phyloP scores from a whole-genome alignment of 2,888 invertebrate species.

The Alitta virens region DNA sequence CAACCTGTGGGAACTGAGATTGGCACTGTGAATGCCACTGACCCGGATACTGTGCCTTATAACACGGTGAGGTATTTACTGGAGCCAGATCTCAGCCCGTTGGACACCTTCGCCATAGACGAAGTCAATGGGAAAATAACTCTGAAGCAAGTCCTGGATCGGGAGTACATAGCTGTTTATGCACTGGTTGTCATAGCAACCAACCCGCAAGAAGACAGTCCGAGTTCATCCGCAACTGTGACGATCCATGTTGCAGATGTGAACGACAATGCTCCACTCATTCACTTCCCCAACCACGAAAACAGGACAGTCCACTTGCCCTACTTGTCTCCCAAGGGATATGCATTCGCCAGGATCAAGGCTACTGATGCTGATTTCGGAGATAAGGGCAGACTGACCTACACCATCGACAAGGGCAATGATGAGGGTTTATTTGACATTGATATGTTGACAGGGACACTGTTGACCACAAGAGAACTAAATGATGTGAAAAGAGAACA shows the following conservation, averaged over 20 bases:
- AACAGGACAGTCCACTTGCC: conserved; percentile 23
- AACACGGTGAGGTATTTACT: conserved; percentile 17
- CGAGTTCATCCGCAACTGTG: conserved; percentile 21
- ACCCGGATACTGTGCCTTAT: conserved; percentile 20
- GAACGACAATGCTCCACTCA: conserved; percentile 28
- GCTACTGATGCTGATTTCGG: conserved; percentile 27
- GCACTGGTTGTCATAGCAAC: conserved; percentile 18
- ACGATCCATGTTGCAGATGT: conserved; percentile 24
- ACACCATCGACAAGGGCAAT: conserved; percentile 23
- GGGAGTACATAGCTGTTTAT: conserved; percentile 20
- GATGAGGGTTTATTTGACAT: conserved; percentile 22
- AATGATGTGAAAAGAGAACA: conserved; percentile 3
- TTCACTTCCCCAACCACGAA: conserved; percentile 20
- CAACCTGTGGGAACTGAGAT: conserved; percentile 20
- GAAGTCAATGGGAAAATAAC: conserved; percentile 13
- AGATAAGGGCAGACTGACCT: conserved; percentile 24
- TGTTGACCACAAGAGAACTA: conserved; percentile 14
- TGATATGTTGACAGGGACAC: conserved; percentile 20
- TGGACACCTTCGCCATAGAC: conserved; percentile 20
- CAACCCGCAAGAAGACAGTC: neutral
- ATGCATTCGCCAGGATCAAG: conserved; percentile 17
- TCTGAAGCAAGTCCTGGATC: conserved; percentile 21
- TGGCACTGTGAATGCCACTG: conserved; percentile 19
- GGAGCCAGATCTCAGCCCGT: conserved; percentile 3
- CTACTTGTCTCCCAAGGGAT: conserved; percentile 6